Base-by-base conservation (phyloP, 1,140 invertebrate genomes). In the Megalopta genalis region DNA sequence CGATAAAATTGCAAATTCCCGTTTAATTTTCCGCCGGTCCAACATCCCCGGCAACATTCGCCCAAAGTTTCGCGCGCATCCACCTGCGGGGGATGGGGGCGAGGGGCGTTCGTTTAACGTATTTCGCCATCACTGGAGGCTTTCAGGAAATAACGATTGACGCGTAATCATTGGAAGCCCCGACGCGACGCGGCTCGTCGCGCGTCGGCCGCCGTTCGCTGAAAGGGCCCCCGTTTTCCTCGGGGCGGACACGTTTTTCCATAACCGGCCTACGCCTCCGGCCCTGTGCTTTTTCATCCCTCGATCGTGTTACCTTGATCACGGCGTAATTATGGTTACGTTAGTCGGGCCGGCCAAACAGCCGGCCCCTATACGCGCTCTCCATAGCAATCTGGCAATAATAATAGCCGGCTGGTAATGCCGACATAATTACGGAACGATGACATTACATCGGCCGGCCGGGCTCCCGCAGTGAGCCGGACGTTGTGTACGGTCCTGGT, bases 351-450 rank as follows among this genome's bases (percentile, higher is more conserved):
- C 37, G 77, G 25, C 73, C 60, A 79, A 73, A 59, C 49, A 21
- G 49, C 21, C 75, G 9, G 18, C 63, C n/a, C 39, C n/a, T 59
- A 49, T 27, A 52, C 27, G 9, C 25, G 59, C 9, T 42, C n/a
- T 37, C 21, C 37, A n/a, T 27, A 25, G 39, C 68, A 79, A 73
- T 73, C 77, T 79, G 62, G 49, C 62, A 79, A 79, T 73, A 79
- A 79, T 65, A 73, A 79, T 66, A 14, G 77, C 32, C 49, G 70
- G 59, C 5, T 39, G 46, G 77, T 73, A 72, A 79, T 73, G 25
- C 62, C 25, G 9, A 25, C 62, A 64, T 73, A 79, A 79, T 73
- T 72, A 72, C 68, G 46, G 32, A 57, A 78, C 46, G 68, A 72
- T 78, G 76, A 72, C 68, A 72, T 78, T 78, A 78, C 60, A 49